Conservation (phyloP, 2,797 vertebrate genomes). For the Garrulus glandarius region DNA sequence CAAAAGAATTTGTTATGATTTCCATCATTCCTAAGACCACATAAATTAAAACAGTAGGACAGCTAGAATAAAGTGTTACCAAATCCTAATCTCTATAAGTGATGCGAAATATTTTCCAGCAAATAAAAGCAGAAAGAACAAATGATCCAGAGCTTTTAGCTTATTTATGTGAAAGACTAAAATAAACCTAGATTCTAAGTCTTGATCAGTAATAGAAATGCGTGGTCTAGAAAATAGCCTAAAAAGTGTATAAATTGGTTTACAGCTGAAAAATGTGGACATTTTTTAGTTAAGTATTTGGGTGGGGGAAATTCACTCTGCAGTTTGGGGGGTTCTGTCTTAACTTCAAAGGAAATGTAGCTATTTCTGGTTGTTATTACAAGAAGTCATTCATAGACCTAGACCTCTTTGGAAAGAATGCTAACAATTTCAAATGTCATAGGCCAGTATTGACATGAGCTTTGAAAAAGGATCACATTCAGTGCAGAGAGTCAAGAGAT, state of each 20-base stretch:
- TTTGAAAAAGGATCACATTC: not conserved
- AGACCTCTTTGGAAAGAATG: constrained; percentile 12
- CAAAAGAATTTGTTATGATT: constrained; percentile 55
- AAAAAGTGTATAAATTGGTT: not conserved
- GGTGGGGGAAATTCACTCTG: not conserved
- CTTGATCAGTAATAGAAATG: not conserved
- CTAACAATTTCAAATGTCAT: not conserved
- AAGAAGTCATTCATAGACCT: not conserved
- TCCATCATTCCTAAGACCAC: not conserved
- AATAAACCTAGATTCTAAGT: not conserved
- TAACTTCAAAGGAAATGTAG: constrained; percentile 12
- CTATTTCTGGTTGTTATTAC: constrained; percentile 17
- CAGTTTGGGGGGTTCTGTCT: not conserved
- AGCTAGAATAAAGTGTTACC: constrained; percentile 63
- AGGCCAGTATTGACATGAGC: not conserved
- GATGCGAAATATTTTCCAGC: constrained; percentile 39
- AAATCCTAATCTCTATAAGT: constrained; percentile 53
- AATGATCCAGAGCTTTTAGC: constrained; percentile 27
- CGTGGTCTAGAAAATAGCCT: not conserved
- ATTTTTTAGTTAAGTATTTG: not conserved
- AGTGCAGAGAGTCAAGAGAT: not conserved
- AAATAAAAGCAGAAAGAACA: constrained; percentile 45
- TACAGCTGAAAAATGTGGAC: not conserved
- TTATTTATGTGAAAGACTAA: constrained; percentile 17
- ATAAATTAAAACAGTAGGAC: constrained; percentile 61